Evolutionary conservation across 2,797 vertebrate genomes (phyloP).

Genomic region (Phoxinus dragarum): DNA sequence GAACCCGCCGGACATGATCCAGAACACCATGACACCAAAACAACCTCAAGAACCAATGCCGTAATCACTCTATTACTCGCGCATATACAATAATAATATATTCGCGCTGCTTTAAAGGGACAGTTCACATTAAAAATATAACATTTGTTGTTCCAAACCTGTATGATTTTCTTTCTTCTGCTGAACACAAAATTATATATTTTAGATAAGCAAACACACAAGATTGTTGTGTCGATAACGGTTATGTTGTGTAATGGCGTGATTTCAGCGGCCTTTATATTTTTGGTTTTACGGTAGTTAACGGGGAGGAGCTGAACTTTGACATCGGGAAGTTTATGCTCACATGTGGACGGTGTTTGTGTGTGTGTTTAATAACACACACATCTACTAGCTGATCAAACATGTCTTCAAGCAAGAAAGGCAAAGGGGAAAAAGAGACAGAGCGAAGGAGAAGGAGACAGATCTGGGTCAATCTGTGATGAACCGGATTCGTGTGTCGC

Average conservation of each 20-base stretch:
- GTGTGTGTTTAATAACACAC: slow-evolving; percentile 56
- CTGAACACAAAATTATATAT: too few relatives aligned
- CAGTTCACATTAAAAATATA: neutral
- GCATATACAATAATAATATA: fast-evolving
- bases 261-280: neutral
- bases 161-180: too few relatives aligned
- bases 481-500: slow-evolving; percentile 46
- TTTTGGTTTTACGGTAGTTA: slow-evolving; percentile 71
- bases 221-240: neutral
- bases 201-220: neutral
- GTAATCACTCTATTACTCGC: neutral
- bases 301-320: slow-evolving; percentile 60
- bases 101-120: neutral
- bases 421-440: slow-evolving; percentile 68
- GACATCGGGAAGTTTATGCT: slow-evolving; percentile 73
- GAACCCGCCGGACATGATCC: slow-evolving; percentile 13
- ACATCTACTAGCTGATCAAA: neutral
- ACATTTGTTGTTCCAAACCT: too few relatives aligned
- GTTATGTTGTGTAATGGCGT: neutral
- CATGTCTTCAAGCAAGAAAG: slow-evolving; percentile 83
- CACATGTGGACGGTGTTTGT: slow-evolving; percentile 55
- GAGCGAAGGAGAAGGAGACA: slow-evolving; percentile 48
- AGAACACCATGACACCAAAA: neutral
- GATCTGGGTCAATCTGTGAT: slow-evolving; percentile 37
- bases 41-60: neutral